Evolutionary conservation across 64 coral and sea anemone species (phyloP), one percentile per base, ranked within the genome.

Genomic region (Montipora cactus): DNA sequence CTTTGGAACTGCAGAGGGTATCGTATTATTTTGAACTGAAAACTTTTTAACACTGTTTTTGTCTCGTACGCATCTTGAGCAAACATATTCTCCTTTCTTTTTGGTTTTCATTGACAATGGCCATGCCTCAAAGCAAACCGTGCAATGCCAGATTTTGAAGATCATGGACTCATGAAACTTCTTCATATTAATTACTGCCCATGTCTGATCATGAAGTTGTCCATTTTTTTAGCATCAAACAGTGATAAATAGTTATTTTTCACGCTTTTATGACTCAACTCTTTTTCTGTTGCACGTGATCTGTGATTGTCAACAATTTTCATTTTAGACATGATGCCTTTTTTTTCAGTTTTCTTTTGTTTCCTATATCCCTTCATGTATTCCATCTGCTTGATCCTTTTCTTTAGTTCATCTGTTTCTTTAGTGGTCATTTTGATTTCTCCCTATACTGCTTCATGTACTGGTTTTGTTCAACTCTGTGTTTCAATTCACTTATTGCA

Each of bases 101-200:
- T 55, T 81, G 1, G 8, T 0, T 46, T 62, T 94, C 76, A 76
- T 3, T 48, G 62, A 68, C 18, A 89, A 61, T 49, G 85, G 92
- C 86, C 86, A 94, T 81, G 85, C 92, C 47, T 89, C 93, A 84
- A 66, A 78, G 53, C 93, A 89, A 5, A 94, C 51, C 20, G 5
- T 10, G 18, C 78, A 57, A 53, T 53, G 51, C 51, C 51, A 53
- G 51, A 53, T 94, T 49, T 94, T 88, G 44, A 79, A 93, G 11
- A 79, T 88, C 19, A 94, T 81, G 25, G 84, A 94, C 14, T 94
- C 72, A 59, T 94, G 92, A 89, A 94, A 94, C 11, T 87, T 74
- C 25, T 59, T 14, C 66, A 94, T 94, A 67, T 94, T 94, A 25
- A 81, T 94, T 0, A 23, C 12, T 28, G 74, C 91, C 91, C 91